Base-by-base conservation (phyloP, 2,797 vertebrate genomes). In the Pyrocephalus nanus region DNA sequence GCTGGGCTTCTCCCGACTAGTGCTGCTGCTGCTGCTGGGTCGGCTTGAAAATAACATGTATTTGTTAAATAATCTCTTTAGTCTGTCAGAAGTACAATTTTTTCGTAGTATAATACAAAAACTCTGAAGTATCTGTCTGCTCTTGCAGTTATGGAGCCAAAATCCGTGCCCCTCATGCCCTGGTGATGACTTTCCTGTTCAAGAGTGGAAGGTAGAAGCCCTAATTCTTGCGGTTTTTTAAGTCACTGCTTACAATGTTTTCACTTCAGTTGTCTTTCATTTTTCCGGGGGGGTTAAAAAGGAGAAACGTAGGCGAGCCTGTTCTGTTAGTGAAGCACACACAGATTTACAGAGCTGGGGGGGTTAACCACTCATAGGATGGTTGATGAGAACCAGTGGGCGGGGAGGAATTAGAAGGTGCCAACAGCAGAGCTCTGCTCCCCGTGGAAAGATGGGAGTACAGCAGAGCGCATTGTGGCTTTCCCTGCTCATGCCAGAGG, bases 111-210 rank as follows among this genome's bases (percentile, higher is more conserved):
- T 9, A 8, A 21, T 23, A 4, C 5, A 12, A 27, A 34, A 14
- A 3, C 3, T 5, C 0, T 78, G 32, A 16, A 14, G 4, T n/a
- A 4, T 25, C 15, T 78, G 5, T 79, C 72, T 1, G 0, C 32
- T 94, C 92, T 91, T 81, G 29, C 94, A 99, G 99, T 60, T 99
- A 99, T 53, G 99, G 99, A 94, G 99, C 98, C 47, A 99, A 99
- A 97, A 98, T 99, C 82, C 98, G 99, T 87, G 99, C 99, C 34
- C 99, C 99, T 0, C 99, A 99, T 4, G 99, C 99, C 18, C 96
- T 99, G 88, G 99, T 99, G 67, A 99, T 99, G 99, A 99, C 99
- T 30, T 99, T 99, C 96, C 98, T 99, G 5, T 99, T 99, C 97
- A 98, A 97, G 97, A 98, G 95, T 90, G 99, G 99, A 97, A 99